Evolutionary conservation across 2,113 vertebrate genomes (phyloP).

Genomic region (Felis catus): DNA sequence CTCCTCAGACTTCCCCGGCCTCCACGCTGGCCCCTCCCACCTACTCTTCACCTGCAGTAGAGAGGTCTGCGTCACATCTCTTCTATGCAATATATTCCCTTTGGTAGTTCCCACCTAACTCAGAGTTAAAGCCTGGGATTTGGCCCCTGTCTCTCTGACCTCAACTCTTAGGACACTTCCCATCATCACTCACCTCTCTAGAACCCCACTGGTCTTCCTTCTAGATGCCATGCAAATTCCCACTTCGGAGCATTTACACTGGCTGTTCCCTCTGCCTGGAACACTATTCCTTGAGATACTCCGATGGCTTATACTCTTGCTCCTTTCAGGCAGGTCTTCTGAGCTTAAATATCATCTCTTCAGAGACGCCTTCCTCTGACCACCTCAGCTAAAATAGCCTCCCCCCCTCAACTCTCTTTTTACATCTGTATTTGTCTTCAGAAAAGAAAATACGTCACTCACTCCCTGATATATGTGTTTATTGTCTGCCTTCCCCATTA

Average conservation of each 20-base stretch:
- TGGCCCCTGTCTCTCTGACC: not conserved
- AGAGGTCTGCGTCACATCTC: not conserved
- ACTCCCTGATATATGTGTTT: not conserved
- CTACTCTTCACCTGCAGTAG: not conserved
- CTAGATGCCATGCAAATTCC: not conserved
- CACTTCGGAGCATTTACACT: not conserved
- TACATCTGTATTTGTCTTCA: slow-evolving; percentile 12
- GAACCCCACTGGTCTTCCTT: not conserved
- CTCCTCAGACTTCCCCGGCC: not conserved
- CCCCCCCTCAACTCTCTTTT: not conserved
- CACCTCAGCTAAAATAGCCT: slow-evolving; percentile 10
- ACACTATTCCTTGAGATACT: not conserved
- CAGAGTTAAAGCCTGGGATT: not conserved
- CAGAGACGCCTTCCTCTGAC: not conserved
- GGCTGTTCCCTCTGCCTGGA: not conserved
- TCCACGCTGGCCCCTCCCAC: not conserved
- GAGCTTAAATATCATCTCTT: not conserved
- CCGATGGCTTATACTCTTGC: not conserved
- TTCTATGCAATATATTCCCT: not conserved
- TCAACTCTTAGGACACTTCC: not conserved
- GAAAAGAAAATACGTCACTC: not conserved
- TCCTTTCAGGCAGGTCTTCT: not conserved
- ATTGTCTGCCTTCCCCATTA: not conserved
- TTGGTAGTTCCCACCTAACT: not conserved
- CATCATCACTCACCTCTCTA: not conserved